Percentiles rank a stretch among this genome's conserved stretches.
Conservation (phyloP, 2,797 vertebrate species). For the Acestrorhynchus altus region DNA sequence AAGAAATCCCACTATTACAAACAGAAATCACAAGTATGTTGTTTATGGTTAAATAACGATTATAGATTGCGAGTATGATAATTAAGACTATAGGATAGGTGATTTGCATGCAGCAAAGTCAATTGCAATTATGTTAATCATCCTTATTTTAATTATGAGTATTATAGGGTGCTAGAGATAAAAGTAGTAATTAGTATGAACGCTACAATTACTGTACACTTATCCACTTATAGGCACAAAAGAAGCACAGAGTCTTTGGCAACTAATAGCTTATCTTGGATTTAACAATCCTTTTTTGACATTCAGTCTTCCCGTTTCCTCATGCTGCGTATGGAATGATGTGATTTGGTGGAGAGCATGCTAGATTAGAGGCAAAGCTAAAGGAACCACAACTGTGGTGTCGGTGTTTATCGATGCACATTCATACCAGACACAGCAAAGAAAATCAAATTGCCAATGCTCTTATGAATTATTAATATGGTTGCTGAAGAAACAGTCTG, state of each 20-base stretch:
- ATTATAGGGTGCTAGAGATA: slow-evolving; percentile 22
- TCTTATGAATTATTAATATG: slow-evolving; percentile 46
- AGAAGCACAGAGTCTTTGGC: background rate
- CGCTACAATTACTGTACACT: slow-evolving; percentile 37
- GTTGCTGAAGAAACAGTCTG: slow-evolving; percentile 25
- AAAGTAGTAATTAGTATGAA: slow-evolving; percentile 38
- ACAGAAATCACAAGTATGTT: background rate
- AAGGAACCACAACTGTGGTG: slow-evolving; percentile 26
- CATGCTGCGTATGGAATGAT: slow-evolving; percentile 25
- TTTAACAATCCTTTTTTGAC: slow-evolving; percentile 31
- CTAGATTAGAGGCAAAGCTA: background rate
- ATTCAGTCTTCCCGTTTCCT: slow-evolving; percentile 18
- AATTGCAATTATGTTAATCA: slow-evolving; percentile 49
- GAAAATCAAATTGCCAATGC: slow-evolving; percentile 33
- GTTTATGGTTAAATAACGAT: slow-evolving; percentile 9
- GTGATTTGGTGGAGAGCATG: slow-evolving; percentile 25
- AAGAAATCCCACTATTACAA: background rate
- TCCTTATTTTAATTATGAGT: slow-evolving; percentile 37
- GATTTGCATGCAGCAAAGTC: slow-evolving; percentile 8
- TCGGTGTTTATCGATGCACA: slow-evolving; percentile 23
- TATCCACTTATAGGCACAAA: slow-evolving; percentile 8
- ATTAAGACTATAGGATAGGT: slow-evolving; percentile 1
- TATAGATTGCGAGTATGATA: background rate
- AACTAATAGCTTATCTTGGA: slow-evolving; percentile 16
- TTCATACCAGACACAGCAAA: slow-evolving; percentile 34